A percentile compares a stretch with the other conserved stretches of the same genome.
Conservation (phyloP, 1,140 invertebrate species). For the Ceratosolen solmsi region DNA sequence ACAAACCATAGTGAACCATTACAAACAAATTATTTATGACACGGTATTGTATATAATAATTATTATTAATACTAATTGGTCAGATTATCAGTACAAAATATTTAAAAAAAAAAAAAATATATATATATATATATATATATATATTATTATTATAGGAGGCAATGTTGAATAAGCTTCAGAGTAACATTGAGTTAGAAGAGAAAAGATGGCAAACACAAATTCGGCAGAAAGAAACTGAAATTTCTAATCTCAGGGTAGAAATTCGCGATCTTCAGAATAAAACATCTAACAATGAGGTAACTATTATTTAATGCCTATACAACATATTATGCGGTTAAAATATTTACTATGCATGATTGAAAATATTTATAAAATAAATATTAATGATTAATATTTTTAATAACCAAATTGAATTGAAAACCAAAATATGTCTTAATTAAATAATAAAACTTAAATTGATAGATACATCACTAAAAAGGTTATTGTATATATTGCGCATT, state of each 20-base stretch:
- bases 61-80: conserved; percentile 14
- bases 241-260: conserved; percentile 75
- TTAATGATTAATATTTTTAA: neutral
- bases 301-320: neutral
- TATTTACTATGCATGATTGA: conserved; percentile 1
- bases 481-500: neutral
- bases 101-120: neutral
- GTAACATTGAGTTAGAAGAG: conserved; percentile 81
- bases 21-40: conserved; percentile 83
- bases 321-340: neutral
- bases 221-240: conserved; percentile 76
- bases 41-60: conserved; percentile 78
- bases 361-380: too few species aligned
- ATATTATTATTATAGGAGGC: conserved; percentile 74
- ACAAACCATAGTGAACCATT: conserved; percentile 79
- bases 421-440: neutral
- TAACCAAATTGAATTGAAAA: neutral
- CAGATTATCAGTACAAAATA: too few species aligned
- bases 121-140: neutral
- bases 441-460: neutral
- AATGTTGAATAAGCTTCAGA: conserved; percentile 80
- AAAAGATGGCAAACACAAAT: conserved; percentile 79
- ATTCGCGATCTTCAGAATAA: conserved; percentile 64
- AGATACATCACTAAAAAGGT: neutral
- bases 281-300: conserved; percentile 58